These are phyloP conservation scores for Diplosoma virens DNA, from an alignment of 23 tunicate species.

Conservation along the genomic window DNA sequence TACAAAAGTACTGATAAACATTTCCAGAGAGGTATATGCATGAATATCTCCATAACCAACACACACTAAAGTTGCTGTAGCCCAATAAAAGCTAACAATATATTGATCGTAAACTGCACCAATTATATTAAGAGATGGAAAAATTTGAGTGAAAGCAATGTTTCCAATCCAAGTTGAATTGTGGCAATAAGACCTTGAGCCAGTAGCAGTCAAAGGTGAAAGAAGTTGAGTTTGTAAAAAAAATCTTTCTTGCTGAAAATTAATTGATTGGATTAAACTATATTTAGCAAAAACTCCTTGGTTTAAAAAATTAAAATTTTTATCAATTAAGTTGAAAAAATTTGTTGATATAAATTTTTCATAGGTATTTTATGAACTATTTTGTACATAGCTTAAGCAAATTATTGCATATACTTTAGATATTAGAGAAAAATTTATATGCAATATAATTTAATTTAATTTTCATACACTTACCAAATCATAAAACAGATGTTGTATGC, in stretches of 20 bases:
- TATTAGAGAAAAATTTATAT: too few species aligned
- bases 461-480: too few species aligned
- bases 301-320: too few species aligned
- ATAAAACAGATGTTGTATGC: too few species aligned
- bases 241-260: conserved; percentile 6
- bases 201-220: conserved; percentile 36
- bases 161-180: conserved; percentile 60
- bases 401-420: too few species aligned
- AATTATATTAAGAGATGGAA: conserved; percentile 53
- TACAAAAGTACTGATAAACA: conserved; percentile 47
- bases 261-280: not conserved
- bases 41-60: conserved; percentile 81
- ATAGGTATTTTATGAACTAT: too few species aligned
- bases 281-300: not conserved
- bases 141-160: conserved; percentile 4
- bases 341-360: too few species aligned
- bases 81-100: conserved; percentile 78
- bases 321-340: too few species aligned
- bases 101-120: conserved; percentile 57
- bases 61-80: conserved; percentile 77
- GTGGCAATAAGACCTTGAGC: conserved; percentile 40
- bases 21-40: conserved; percentile 47
- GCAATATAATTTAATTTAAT: too few species aligned
- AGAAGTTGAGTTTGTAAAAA: conserved; percentile 2
- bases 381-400: too few species aligned